phyloP scores from a whole-genome alignment of 2,113 vertebrate genomes.

The Gobiocypris rarus region DNA sequence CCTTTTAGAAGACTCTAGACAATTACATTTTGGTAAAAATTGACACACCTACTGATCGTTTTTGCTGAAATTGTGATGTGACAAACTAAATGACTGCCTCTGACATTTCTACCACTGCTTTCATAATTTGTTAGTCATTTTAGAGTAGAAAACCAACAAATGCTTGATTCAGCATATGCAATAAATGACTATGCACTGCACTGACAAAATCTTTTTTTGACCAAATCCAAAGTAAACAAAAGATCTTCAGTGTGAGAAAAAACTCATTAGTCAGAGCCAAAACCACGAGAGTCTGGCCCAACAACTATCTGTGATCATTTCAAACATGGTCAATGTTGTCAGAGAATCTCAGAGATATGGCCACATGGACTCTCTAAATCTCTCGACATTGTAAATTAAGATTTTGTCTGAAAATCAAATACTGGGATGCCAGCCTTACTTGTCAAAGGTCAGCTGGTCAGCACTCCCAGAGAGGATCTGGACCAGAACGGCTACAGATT shows the following conservation, averaged over 20 bases:
- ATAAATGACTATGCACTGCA: background rate
- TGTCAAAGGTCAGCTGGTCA: slow-evolving; percentile 68
- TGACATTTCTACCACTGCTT: background rate
- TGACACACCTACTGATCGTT: background rate
- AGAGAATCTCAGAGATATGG: background rate
- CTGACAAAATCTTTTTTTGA: background rate
- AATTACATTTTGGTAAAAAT: background rate
- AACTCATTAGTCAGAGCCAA: background rate
- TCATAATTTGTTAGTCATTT: background rate
- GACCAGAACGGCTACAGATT: slow-evolving; percentile 61
- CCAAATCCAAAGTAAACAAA: background rate
- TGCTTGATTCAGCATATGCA: background rate
- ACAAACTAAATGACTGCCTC: background rate
- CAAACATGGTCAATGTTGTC: background rate
- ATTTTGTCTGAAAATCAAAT: too few relatives aligned
- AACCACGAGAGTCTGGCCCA: background rate
- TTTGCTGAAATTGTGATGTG: background rate
- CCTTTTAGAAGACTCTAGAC: background rate
- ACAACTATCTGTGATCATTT: background rate
- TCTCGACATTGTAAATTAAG: background rate
- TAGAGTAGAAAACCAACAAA: background rate
- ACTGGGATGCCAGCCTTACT: slow-evolving; percentile 54
- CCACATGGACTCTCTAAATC: background rate
- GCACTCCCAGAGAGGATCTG: slow-evolving; percentile 64
- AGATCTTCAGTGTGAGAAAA: background rate